A percentile compares a stretch with the other conserved stretches of the same genome.
Conservation (phyloP, 2,797 vertebrate species). For the Falco biarmicus region DNA sequence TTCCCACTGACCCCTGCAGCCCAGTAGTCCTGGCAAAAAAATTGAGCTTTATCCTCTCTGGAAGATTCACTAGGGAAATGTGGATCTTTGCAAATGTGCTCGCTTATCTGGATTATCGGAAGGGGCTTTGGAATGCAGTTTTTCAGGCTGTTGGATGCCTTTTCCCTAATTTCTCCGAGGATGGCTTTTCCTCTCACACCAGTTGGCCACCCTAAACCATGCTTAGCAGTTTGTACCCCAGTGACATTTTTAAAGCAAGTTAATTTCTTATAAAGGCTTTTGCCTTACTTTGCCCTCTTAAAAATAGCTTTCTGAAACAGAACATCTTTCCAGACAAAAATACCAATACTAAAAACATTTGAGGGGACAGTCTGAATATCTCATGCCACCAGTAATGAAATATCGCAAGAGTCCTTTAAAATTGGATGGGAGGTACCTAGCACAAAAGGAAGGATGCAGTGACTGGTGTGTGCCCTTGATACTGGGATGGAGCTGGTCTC, state of each 20-base stretch:
- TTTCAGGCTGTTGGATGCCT: background rate
- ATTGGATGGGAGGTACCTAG: background rate
- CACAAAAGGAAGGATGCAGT: background rate
- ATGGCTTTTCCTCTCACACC: background rate
- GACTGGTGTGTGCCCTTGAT: rapidly evolving
- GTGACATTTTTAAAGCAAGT: background rate
- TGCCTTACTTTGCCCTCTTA: background rate
- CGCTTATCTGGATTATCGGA: background rate
- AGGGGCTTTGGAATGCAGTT: background rate
- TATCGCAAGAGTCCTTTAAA: background rate
- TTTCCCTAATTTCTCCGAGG: slow-evolving; percentile 8
- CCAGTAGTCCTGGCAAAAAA: background rate
- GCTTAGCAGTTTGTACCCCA: background rate
- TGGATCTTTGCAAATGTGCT: background rate
- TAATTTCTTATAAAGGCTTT: slow-evolving; percentile 29
- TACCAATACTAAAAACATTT: background rate
- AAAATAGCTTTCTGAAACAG: background rate
- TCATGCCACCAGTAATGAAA: background rate
- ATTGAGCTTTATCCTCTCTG: background rate
- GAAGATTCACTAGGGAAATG: background rate
- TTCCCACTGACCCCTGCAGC: background rate
- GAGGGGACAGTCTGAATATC: background rate
- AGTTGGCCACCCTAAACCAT: background rate
- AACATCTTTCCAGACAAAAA: slow-evolving; percentile 9
- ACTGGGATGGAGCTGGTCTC: background rate